Base-by-base conservation (phyloP, 2,888 invertebrate species). In the Caenorhabditis japonica region DNA sequence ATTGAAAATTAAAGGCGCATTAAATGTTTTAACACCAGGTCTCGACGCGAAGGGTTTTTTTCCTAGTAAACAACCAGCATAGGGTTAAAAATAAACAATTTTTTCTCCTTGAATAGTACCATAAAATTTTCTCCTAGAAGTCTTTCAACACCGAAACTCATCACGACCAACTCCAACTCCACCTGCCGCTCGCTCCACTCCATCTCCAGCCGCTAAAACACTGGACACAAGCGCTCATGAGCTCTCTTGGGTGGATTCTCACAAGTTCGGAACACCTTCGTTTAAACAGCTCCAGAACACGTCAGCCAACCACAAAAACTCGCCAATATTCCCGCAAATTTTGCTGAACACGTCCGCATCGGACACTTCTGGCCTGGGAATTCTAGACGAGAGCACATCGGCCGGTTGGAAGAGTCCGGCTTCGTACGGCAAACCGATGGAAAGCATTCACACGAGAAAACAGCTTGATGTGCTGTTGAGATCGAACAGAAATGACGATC, bases 381-480 rank as follows among this genome's bases (percentile, higher is more conserved):
- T 66, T 19, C 10, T 61, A 0, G 64, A 73, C 0, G 56, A 56
- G 4, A 51, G 19, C 41, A 53, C 38, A 7, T 52, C 52, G n/a
- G 21, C 27, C 1, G 55, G 55, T 41, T 73, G 66, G 73, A 66
- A 58, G 21, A 74, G 61, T 30, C 68, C 68, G 4, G 30, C 68
- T 0, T 43, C 61, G 4, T 68, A 61, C 30, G 46, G 49, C 5
- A 74, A 69, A 25, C 49, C 69, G 7, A 59, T 64, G 3, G 76
- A 76, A 10, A 76, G 74, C 33, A 76, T 79, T 55, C 76, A 79
- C 61, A 79, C 79, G 17, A 62, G 70, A 36, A 71, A 79, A 25
- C 79, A 79, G 38, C 51, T 79, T 21, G 76, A 76, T 17, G 69
- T 70, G 4, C 51, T 75, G 27, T 60, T 79, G 10, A 30, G 41